Percentiles rank a stretch among this genome's conserved stretches.
These are phyloP conservation scores for Lacerta viridis DNA, from an alignment of 2,797 vertebrate genomes.

Conservation along the genomic window DNA sequence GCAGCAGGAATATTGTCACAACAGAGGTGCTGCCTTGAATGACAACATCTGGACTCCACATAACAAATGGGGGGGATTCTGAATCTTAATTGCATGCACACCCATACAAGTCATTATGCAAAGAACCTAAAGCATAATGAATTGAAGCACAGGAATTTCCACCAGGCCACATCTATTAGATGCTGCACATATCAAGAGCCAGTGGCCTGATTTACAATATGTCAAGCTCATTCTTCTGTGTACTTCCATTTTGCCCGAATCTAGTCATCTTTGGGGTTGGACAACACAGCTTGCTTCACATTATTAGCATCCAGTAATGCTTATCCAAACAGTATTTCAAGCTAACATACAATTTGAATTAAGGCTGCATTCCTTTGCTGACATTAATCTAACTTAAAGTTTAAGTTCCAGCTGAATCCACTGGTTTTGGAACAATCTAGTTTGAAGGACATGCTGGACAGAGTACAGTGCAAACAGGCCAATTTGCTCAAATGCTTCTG, in stretches of 20 bases:
- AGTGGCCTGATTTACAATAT: constrained; percentile 45
- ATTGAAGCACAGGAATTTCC: background rate
- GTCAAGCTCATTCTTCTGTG: constrained; percentile 26
- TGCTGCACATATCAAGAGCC: constrained; percentile 41
- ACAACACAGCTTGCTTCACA: background rate
- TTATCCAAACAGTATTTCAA: constrained; percentile 67
- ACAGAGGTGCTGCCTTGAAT: background rate
- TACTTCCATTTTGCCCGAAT: constrained; percentile 34
- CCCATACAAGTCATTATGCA: background rate
- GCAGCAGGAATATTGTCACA: background rate
- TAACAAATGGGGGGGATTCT: background rate
- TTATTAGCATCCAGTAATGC: constrained; percentile 57
- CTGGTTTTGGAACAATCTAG: constrained; percentile 58
- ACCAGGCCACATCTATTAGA: constrained; percentile 31
- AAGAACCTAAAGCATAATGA: background rate
- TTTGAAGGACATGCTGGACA: constrained; percentile 63
- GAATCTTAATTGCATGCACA: background rate
- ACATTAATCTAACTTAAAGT: constrained; percentile 67
- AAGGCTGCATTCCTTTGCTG: constrained; percentile 62
- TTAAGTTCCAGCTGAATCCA: constrained; percentile 64
- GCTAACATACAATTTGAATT: constrained; percentile 65
- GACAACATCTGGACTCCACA: background rate
- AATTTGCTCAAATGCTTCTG: constrained; percentile 67
- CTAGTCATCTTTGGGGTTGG: constrained; percentile 46
- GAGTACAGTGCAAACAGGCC: constrained; percentile 53